Base-by-base conservation (phyloP, 2,797 vertebrate species). In the Antennarius maculatus region DNA sequence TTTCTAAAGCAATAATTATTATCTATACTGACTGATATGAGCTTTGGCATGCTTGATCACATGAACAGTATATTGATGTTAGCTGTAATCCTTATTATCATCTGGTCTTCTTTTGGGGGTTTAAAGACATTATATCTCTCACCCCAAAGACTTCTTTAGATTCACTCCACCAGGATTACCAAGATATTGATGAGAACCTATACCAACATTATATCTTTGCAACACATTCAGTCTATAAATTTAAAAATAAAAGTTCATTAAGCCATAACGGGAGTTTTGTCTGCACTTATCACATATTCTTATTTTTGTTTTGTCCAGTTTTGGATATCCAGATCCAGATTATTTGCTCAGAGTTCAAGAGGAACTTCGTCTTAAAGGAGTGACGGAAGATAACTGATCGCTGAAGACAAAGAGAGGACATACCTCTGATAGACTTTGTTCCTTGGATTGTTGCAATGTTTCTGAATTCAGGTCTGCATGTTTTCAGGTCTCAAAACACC, bases 241-340 rank as follows among this genome's bases (percentile, higher is more conserved):
- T n/a, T 23, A 12, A 51, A 52, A 54, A n/a, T 15, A 17, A n/a
- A 17, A 12, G 16, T n/a, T 28, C 15, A 57, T 11, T n/a, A 1
- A 34, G 7, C 10, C 58, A 13, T n/a, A 41, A 11, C 6, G 1
- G 9, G 23, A 27, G 11, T 11, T 27, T 23, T 41, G 11, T 41
- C 12, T 34, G 1, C 13, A 5, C 17, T 16, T 2, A 34, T 4
- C 29, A 31, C 12, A 49, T 57, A 29, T 49, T 41, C 9, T 60
- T 61, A 1, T 5, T 31, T 55, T 9, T 27, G 27, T 59, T 14
- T 43, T 56, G 23, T 66, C 4, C 77, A 95, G 94, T 75, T 96
- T 95, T 86, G 94, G 95, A 66, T 96, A 95, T 84, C 95, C 95
- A 43, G 94, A 95, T 83, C 92, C 94, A 71, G 90, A 86, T 2